Conservation (phyloP, 2,113 vertebrate species). For the Microtus oregoni region DNA sequence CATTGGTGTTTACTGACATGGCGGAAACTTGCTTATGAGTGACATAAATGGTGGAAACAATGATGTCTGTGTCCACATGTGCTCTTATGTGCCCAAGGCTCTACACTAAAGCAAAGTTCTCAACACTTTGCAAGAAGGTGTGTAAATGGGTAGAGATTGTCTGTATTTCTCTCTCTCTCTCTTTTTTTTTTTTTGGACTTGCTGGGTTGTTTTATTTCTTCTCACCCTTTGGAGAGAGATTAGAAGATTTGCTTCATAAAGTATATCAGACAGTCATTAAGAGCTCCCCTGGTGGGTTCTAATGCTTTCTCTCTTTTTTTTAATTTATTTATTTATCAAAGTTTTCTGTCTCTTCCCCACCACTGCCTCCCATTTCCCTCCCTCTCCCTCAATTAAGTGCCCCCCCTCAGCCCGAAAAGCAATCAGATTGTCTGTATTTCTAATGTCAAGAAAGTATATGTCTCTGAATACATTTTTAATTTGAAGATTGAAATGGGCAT, state of each 20-base stretch:
- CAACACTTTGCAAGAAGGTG: neutral
- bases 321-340: no score
- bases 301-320: constrained; percentile 61
- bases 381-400: no score
- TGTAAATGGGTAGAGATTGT: neutral
- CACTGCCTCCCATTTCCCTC: no score
- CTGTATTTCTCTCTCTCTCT: neutral
- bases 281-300: constrained; percentile 14
- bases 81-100: neutral
- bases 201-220: constrained; percentile 66
- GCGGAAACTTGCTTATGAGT: neutral
- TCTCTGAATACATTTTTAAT: neutral
- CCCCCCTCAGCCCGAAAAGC: no score
- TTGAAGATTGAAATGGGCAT: neutral
- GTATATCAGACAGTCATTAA: constrained; percentile 69
- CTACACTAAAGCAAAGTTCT: neutral
- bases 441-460: no score
- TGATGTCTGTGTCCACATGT: neutral
- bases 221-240: constrained; percentile 62
- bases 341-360: no score
- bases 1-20: constrained; percentile 18
- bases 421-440: neutral
- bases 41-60: neutral
- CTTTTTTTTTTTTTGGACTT: no score
- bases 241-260: constrained; percentile 76